phyloP scores from a whole-genome alignment of 1,140 invertebrate species.

The Drosophila arizonae region DNA sequence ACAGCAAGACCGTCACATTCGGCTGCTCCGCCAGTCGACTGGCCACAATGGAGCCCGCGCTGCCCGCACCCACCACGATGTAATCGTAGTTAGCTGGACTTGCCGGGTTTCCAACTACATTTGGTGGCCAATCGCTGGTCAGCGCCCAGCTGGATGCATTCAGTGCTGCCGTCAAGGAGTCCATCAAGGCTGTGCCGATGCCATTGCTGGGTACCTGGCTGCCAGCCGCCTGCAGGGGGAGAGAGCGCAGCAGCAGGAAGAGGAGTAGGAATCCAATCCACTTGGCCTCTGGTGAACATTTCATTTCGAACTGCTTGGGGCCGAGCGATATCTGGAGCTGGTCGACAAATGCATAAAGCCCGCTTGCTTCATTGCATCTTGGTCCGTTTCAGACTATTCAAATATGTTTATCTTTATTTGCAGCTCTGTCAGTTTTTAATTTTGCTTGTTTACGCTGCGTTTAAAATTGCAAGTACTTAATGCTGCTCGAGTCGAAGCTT shows the following conservation, averaged over 20 bases:
- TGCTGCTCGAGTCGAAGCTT: not conserved
- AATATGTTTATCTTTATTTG: not conserved
- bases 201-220: constrained; percentile 52
- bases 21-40: constrained; percentile 66
- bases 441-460: constrained; percentile 17
- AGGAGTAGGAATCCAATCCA: not conserved
- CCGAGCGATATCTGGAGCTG: not conserved
- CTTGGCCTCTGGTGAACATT: not conserved
- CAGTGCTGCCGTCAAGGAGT: constrained; percentile 83
- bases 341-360: not conserved
- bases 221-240: not conserved
- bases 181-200: constrained; percentile 83
- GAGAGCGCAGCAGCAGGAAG: not conserved
- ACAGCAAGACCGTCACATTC: constrained; percentile 77
- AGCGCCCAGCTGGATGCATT: constrained; percentile 84
- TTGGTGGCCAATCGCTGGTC: constrained; percentile 83
- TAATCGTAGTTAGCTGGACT: constrained; percentile 83
- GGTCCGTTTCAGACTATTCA: not conserved
- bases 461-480: constrained; percentile 8
- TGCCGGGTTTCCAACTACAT: not conserved
- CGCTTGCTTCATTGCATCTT: not conserved
- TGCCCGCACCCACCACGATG: constrained; percentile 85
- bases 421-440: too few species aligned
- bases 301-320: constrained; percentile 30
- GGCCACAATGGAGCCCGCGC: constrained; percentile 86